Evolutionary conservation across 2,888 invertebrate genomes (phyloP), one percentile per base, ranked within the genome.

Genomic region (Chrysopilus asiliformis): DNA sequence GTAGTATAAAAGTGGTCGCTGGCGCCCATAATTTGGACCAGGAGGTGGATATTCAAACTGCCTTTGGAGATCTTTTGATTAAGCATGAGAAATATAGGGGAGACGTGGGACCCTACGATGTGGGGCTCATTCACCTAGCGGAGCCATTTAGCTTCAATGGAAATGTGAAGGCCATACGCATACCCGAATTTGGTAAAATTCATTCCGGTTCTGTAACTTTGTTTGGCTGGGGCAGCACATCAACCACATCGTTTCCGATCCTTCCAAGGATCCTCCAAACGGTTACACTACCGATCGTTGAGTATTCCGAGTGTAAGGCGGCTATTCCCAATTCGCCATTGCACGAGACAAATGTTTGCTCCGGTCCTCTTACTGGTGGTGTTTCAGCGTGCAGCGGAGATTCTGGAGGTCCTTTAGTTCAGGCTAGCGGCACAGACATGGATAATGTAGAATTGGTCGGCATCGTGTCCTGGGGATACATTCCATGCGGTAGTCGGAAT

Each of bases 381-480:
- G 46, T 54, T 13, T 63, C 66, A 2, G 68, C 68, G 10, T 68
- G 69, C 49, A 58, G 53, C 36, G 61, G 60, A 9, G 63, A 62
- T 43, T 59, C 58, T 26, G 59, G 59, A 29, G 58, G 60, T n/a
- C 61, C 61, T 15, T 30, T 61, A 34, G 55, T 59, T 2, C 46
- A 53, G 14, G n/a, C n/a, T n/a, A n/a, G n/a, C n/a, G 53, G 53
- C 40, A 26, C 14, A 13, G 8, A 12, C 4, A 44, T 39, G 2
- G 31, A 16, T 17, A 9, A 17, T 2, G 2, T 42, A 46, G 49
- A 57, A 33, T 50, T 65, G 28, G 51, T 67, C 36, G 70, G 70
- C 41, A 42, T 69, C 25, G 66, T 67, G n/a, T 68, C 68, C 22
- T 69, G 68, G 68, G 68, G 66, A n/a, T 49, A 50, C 24, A 55